Conservation (phyloP, 2,888 invertebrate species). For the Xestia ashworthii region DNA sequence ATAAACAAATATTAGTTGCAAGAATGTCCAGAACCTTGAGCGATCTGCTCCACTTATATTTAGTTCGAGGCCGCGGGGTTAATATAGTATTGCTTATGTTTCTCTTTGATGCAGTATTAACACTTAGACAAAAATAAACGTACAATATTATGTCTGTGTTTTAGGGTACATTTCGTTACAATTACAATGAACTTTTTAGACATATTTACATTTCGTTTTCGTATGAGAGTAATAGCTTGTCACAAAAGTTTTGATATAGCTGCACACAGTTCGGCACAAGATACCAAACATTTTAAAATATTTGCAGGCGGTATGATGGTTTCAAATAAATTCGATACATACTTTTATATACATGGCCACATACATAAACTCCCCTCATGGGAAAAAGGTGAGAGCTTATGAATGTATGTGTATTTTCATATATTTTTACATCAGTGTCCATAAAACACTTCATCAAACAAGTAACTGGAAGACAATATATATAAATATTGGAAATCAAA, state of each 20-base stretch:
- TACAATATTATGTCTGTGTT: constrained; percentile 37
- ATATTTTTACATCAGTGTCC: constrained; percentile 24
- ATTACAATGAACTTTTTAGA: constrained; percentile 15
- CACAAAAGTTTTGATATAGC: not conserved
- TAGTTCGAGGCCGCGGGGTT: constrained; percentile 51
- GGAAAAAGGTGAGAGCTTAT: not conserved
- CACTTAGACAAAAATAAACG: constrained; percentile 38
- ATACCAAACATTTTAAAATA: constrained; percentile 17
- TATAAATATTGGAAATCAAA: constrained; percentile 17
- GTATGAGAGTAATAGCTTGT: not conserved
- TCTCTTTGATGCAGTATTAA: constrained; percentile 49
- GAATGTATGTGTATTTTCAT: constrained; percentile 6
- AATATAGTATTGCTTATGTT: constrained; percentile 40
- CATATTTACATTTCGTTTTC: constrained; percentile 36
- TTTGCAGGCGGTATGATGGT: not conserved
- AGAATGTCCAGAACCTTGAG: constrained; percentile 29
- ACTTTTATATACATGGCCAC: not conserved
- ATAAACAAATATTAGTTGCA: constrained; percentile 30
- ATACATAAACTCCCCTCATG: not conserved
- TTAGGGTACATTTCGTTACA: constrained; percentile 20
- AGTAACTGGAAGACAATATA: constrained; percentile 52
- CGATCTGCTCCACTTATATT: constrained; percentile 41
- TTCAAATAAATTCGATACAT: constrained; percentile 28
- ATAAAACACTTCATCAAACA: constrained; percentile 31
- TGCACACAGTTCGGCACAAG: constrained; percentile 24